Percentiles rank a stretch among this genome's conserved stretches.
phyloP scores from a whole-genome alignment of 2,888 invertebrate genomes.

The Helleia helle region DNA sequence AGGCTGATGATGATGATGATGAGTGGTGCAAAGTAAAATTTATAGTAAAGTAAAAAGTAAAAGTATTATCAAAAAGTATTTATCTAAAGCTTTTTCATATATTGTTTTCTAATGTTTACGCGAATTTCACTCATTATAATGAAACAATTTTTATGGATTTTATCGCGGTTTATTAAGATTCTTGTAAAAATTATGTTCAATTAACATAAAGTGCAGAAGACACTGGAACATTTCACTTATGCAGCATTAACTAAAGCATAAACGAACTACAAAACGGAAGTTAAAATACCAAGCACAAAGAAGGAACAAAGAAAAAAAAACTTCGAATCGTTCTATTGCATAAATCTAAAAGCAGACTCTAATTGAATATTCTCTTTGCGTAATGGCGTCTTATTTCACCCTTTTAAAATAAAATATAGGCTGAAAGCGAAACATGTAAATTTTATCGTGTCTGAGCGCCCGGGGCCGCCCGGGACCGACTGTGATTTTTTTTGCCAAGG shows the following conservation, averaged over 20 bases:
- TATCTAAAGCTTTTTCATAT: too few relatives aligned
- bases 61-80: not conserved
- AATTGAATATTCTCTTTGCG: slow-evolving; percentile 71
- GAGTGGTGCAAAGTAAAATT: too few relatives aligned
- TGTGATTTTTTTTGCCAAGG: slow-evolving; percentile 56
- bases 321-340: slow-evolving; percentile 38
- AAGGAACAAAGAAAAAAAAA: slow-evolving; percentile 34
- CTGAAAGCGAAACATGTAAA: slow-evolving; percentile 68
- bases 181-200: too few relatives aligned
- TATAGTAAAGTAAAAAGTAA: not conserved
- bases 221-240: slow-evolving; percentile 6
- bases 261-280: slow-evolving; percentile 12
- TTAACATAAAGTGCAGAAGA: too few relatives aligned
- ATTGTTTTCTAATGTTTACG: not conserved
- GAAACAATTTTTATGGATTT: too few relatives aligned
- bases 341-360: slow-evolving; percentile 59
- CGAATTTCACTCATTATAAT: too few relatives aligned
- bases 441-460: slow-evolving; percentile 61
- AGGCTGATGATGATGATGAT: too few relatives aligned
- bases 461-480: slow-evolving; percentile 43
- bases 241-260: slow-evolving; percentile 6
- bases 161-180: too few relatives aligned
- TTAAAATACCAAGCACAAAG: slow-evolving; percentile 25
- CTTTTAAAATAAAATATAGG: slow-evolving; percentile 69
- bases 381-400: slow-evolving; percentile 65